Evolutionary conservation across 2,113 vertebrate genomes (phyloP).

Genomic region (Amphiprion ocellaris): DNA sequence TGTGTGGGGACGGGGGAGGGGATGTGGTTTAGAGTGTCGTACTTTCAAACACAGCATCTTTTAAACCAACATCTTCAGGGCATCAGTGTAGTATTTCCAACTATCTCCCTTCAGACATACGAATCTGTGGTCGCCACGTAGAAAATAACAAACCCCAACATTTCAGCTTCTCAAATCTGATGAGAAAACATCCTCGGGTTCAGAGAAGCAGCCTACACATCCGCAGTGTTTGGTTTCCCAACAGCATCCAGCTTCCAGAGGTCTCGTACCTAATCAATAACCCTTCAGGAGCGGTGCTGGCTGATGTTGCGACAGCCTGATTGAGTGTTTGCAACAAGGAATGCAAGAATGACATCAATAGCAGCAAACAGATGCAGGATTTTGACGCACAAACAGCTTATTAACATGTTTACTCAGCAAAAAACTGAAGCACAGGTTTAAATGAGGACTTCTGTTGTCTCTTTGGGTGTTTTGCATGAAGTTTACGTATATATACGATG

Average conservation of each 20-base stretch:
- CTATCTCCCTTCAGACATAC: not conserved
- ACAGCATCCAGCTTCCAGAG: conserved; percentile 19
- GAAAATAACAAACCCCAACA: conserved; percentile 2
- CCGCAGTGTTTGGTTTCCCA: conserved; percentile 36
- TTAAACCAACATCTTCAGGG: not conserved
- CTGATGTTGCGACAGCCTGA: conserved; percentile 41
- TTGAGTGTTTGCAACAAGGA: conserved; percentile 31
- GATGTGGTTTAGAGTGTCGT: conserved; percentile 27
- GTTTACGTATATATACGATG: not conserved
- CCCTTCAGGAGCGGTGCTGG: conserved; percentile 17
- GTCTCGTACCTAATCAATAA: conserved; percentile 49
- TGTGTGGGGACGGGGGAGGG: conserved; percentile 26
- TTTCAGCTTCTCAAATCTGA: not conserved
- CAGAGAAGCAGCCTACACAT: not conserved
- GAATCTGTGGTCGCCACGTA: not conserved
- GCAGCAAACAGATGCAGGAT: conserved; percentile 19
- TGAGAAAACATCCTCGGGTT: not conserved
- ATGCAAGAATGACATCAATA: not conserved
- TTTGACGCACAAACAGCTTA: conserved; percentile 14
- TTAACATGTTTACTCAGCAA: not conserved
- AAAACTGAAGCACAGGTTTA: conserved; percentile 2
- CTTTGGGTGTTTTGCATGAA: not conserved
- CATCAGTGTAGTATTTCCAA: not conserved
- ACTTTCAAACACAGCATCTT: not conserved
- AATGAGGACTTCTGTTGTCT: not conserved